Base-by-base conservation (phyloP, 2,888 invertebrate species). In the Sarcophaga caerulescens region DNA sequence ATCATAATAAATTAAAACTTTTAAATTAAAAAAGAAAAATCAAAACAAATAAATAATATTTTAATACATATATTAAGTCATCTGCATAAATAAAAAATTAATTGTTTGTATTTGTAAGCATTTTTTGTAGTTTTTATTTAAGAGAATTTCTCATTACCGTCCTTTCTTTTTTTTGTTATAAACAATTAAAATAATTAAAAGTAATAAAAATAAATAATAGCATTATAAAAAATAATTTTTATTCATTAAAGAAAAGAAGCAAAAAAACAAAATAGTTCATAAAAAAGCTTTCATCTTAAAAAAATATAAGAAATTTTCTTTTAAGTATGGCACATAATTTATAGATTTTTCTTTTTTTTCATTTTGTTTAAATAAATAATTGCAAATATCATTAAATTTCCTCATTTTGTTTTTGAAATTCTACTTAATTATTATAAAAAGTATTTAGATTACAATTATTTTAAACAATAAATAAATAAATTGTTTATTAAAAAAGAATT, bases 291-390 rank as follows among this genome's bases (percentile, higher is more conserved):
- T 76, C 69, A 62, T 69, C 23, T 75, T 23, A 12, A 17, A 52
- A 47, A 14, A 47, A 14, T 63, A 59, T 21, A 79, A 35, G 23
- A 78, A 70, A 63, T 77, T 70, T 62, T 82, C 69, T 59, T 60
- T 81, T 84, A 78, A 78, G 70, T 86, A 86, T 86, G 86, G 86
- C 86, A 86, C 86, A 81, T 84, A 86, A 86, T 86, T 81, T 81
- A 75, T 81, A 81, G 77, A 45, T 84, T 85, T 85, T 71, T 45
- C 76, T 65, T n/a, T 57, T 75, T 87, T 75, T n/a, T n/a, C n/a
- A n/a, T n/a, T n/a, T n/a, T 81, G 11, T 65, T 79, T 76, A 74
- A 77, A 77, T n/a, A 60, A 66, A 21, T 59, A 66, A 65, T 68
- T 52, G 52, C 23, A 65, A 35, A 73, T 73, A 79, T 73, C 52